phyloP scores from a whole-genome alignment of 2,797 vertebrate genomes.

The Myoxocephalus aenaeus region DNA sequence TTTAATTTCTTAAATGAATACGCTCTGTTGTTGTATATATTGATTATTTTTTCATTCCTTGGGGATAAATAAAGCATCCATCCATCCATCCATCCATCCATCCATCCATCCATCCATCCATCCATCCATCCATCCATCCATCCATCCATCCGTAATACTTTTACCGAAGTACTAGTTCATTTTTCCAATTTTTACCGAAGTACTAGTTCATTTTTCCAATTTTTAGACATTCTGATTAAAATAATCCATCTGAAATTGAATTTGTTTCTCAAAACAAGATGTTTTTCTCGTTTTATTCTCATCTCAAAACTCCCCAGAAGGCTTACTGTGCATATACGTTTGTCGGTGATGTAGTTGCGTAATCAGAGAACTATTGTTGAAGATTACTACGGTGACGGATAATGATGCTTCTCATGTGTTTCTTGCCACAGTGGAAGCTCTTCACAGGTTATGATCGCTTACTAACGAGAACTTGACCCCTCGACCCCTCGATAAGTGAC shows the following conservation, averaged over 20 bases:
- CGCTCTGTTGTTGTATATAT: too few species aligned
- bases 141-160: too few species aligned
- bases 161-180: neutral
- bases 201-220: neutral
- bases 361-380: neutral
- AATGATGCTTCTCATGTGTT: neutral
- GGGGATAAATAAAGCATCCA: too few species aligned
- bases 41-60: too few species aligned
- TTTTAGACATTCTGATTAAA: neutral
- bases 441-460: conserved; percentile 21
- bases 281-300: neutral
- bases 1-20: too few species aligned
- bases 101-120: too few species aligned
- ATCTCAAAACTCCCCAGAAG: neutral
- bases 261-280: neutral
- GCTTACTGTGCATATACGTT: neutral
- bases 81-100: too few species aligned
- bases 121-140: too few species aligned
- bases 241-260: neutral
- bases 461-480: conserved; percentile 45
- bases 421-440: neutral
- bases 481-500: conserved; percentile 24
- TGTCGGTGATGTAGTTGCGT: neutral
- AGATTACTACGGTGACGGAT: neutral
- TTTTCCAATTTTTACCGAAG: neutral